Conservation (phyloP, 2,113 vertebrate genomes). For the Ibidorhyncha struthersii region DNA sequence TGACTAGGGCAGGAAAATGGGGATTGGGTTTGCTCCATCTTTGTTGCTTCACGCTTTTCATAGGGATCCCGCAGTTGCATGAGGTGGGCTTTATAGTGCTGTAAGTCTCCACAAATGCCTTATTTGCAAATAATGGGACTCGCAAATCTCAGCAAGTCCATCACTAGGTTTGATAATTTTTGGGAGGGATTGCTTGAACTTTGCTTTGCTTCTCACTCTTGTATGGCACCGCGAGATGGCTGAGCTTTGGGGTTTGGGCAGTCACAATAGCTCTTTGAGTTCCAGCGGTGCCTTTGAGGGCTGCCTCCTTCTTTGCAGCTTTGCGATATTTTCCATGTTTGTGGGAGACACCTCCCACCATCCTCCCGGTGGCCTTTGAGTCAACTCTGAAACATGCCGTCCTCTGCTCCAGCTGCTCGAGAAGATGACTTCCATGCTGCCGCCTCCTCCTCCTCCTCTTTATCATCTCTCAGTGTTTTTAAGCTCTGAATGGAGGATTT, state of each 20-base stretch:
- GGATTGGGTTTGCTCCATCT: fast-evolving
- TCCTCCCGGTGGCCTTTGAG: background rate
- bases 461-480: background rate
- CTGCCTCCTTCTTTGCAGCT: background rate
- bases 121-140: background rate
- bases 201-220: background rate
- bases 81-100: background rate
- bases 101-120: background rate
- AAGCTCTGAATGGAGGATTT: background rate
- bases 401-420: background rate
- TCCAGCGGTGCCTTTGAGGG: background rate
- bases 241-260: background rate
- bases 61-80: fast-evolving
- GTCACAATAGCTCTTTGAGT: fast-evolving
- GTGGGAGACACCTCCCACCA: background rate
- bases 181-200: background rate
- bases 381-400: background rate
- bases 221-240: fast-evolving
- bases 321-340: background rate
- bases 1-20: fast-evolving
- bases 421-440: background rate
- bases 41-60: fast-evolving
- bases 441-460: fast-evolving
- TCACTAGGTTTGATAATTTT: background rate
- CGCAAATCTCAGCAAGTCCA: background rate